These are phyloP conservation scores for Vicugna pacos DNA, from an alignment of 2,113 vertebrate genomes.

Conservation along the genomic window DNA sequence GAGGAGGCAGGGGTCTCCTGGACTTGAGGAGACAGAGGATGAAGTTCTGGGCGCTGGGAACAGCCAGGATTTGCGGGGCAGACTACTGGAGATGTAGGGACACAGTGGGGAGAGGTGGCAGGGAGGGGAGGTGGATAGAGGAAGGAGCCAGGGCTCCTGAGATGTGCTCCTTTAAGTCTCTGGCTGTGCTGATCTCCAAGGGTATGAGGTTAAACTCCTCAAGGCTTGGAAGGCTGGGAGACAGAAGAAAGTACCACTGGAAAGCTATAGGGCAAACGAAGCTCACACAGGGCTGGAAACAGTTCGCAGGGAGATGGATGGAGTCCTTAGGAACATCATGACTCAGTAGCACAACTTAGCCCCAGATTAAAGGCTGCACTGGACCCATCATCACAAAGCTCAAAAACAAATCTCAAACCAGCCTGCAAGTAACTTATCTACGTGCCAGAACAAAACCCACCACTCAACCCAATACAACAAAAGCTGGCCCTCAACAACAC, in stretches of 20 bases:
- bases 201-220: neutral
- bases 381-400: neutral
- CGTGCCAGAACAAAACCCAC: neutral
- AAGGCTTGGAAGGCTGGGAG: neutral
- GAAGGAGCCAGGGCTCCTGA: neutral
- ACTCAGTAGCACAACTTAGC: neutral
- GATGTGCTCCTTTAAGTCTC: neutral
- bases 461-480: neutral
- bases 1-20: accelerated
- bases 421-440: neutral
- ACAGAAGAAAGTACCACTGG: neutral
- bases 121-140: neutral
- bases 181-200: neutral
- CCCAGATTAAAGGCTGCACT: neutral
- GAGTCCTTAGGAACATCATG: neutral
- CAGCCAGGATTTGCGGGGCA: neutral
- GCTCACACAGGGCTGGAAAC: neutral
- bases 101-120: neutral
- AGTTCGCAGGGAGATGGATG: neutral
- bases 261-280: neutral
- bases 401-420: neutral
- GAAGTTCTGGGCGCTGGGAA: neutral
- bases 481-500: neutral
- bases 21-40: neutral
- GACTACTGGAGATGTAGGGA: neutral